These are phyloP conservation scores for Muricea muricata DNA, from an alignment of 92 coral and sea anemone species.

Conservation along the genomic window DNA sequence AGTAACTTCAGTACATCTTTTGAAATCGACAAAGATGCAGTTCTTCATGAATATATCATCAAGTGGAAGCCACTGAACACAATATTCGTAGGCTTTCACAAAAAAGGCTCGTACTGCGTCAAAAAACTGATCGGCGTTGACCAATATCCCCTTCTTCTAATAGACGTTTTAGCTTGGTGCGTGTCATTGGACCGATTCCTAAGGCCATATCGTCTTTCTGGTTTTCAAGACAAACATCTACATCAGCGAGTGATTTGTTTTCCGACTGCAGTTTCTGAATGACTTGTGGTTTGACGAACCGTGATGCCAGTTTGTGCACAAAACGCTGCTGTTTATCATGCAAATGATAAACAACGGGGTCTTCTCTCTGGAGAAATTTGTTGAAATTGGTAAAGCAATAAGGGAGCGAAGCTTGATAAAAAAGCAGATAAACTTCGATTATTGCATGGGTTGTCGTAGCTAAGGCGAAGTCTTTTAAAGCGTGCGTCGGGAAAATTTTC, in stretches of 20 bases:
- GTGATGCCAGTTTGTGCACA: slow-evolving; percentile 34
- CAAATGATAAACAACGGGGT: slow-evolving; percentile 28
- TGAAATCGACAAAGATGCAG: slow-evolving; percentile 48
- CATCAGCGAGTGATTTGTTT: slow-evolving; percentile 19
- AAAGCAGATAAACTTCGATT: slow-evolving; percentile 43
- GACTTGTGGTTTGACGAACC: slow-evolving; percentile 29
- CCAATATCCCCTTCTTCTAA: slow-evolving; percentile 18
- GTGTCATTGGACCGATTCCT: slow-evolving; percentile 26
- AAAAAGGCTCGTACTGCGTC: slow-evolving; percentile 56
- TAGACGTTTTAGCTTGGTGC: slow-evolving; percentile 13
- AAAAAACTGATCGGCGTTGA: slow-evolving; percentile 33
- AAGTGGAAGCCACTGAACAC: slow-evolving; percentile 52
- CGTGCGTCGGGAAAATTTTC: slow-evolving; percentile 32
- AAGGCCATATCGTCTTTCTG: slow-evolving; percentile 38
- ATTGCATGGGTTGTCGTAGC: slow-evolving; percentile 26
- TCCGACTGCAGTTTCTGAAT: slow-evolving; percentile 23
- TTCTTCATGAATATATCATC: slow-evolving; percentile 30
- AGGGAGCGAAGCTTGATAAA: slow-evolving; percentile 40
- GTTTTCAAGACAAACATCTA: slow-evolving; percentile 30
- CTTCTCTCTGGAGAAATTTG: slow-evolving; percentile 46
- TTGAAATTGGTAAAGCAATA: slow-evolving; percentile 25
- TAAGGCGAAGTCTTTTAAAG: slow-evolving; percentile 25
- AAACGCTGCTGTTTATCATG: slow-evolving; percentile 32
- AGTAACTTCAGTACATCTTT: slow-evolving; percentile 8
- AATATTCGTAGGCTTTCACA: slow-evolving; percentile 35